Evolutionary conservation across 2,888 invertebrate genomes (phyloP).

Genomic region (Mylabris sibirica): DNA sequence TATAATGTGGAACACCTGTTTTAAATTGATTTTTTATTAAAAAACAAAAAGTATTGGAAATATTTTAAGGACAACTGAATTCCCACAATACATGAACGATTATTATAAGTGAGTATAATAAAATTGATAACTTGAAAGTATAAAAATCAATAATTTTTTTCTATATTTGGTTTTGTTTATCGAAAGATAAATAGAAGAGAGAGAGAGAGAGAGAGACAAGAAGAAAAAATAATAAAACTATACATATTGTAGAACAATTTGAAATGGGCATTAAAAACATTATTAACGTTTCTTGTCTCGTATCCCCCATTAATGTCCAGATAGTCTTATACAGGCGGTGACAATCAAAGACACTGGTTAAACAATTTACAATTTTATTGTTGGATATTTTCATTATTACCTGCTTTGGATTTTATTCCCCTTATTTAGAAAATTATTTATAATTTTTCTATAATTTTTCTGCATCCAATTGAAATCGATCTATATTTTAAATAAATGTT

Average conservation of each 20-base stretch:
- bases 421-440: conserved; percentile 48
- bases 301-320: conserved; percentile 56
- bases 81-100: background rate
- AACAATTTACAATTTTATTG: conserved; percentile 59
- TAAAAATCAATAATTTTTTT: conserved; percentile 11
- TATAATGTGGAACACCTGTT: background rate
- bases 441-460: background rate
- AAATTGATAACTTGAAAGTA: conserved; percentile 1
- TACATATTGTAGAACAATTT: conserved; percentile 39
- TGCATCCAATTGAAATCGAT: background rate
- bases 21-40: background rate
- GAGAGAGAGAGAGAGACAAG: no score
- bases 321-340: conserved; percentile 56
- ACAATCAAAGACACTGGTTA: conserved; percentile 53
- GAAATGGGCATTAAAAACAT: conserved; percentile 53
- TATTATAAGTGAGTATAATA: background rate
- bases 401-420: conserved; percentile 52
- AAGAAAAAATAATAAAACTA: no score
- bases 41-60: background rate
- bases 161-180: conserved; percentile 22
- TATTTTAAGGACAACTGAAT: conserved; percentile 2
- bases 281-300: conserved; percentile 55
- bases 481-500: background rate
- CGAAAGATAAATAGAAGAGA: conserved; percentile 24
- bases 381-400: conserved; percentile 59